Conservation (phyloP, 1,140 invertebrate genomes). For the Scylla paramamosain region DNA sequence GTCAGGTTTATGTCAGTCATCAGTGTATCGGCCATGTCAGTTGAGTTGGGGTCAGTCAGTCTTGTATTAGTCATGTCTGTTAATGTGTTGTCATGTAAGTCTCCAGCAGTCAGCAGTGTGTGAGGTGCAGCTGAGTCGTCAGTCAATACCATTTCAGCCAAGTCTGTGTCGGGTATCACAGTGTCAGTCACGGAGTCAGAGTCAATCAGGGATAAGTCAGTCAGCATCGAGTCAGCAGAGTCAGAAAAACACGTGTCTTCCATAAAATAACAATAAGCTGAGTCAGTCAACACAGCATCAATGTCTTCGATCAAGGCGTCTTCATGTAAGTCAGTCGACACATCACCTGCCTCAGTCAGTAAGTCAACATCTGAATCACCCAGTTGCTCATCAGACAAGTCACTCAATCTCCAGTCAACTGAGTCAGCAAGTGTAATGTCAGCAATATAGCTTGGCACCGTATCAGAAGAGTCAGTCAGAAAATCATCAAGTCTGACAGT, state of each 20-base stretch:
- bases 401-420: neutral
- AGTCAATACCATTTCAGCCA: constrained; percentile 32
- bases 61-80: constrained; percentile 14
- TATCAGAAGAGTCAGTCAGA: neutral
- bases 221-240: constrained; percentile 21
- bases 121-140: neutral
- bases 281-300: constrained; percentile 16
- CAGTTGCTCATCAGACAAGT: neutral
- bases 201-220: constrained; percentile 30
- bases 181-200: constrained; percentile 25
- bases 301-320: neutral
- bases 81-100: neutral
- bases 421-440: constrained; percentile 5
- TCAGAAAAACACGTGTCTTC: too few relatives aligned
- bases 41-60: neutral
- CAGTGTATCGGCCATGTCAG: neutral
- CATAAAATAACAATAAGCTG: neutral
- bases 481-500: neutral
- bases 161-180: neutral
- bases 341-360: neutral
- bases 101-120: neutral
- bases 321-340: neutral
- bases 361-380: neutral
- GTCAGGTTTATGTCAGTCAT: neutral
- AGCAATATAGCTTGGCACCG: neutral